Base-by-base conservation (phyloP, 2,888 invertebrate species). In the Sesia bembeciformis region DNA sequence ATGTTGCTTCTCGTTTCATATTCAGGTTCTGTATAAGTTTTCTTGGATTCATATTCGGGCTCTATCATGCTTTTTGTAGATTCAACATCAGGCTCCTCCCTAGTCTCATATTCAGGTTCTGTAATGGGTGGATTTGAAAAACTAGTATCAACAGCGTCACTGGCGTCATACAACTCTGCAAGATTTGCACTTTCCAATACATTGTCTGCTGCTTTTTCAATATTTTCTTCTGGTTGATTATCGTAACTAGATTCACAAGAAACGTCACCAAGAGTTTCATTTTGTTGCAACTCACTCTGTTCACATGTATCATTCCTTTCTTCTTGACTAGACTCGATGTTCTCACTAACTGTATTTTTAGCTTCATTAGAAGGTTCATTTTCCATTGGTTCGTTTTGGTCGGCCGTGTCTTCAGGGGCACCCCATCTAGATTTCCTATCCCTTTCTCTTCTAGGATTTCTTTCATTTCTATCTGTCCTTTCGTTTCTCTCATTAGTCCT, bases 381-480 rank as follows among this genome's bases (percentile, higher is more conserved):
- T n/a, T 40, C 8, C 5, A 38, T 52, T 7, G 7, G 38, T 40
- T 52, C 52, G n/a, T 40, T 39, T 51, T 40, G 52, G 3, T 52
- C 40, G n/a, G 40, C 4, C 4, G 6, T 50, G 56, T 59, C 60
- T 5, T 54, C 55, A n/a, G 54, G 55, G n/a, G 55, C 60, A 7
- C 50, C n/a, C 52, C 56, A 52, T 38, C 51, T 54, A 3, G 88
- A 88, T 56, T 85, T 88, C 40, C 88, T 76, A 56, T 88, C 88
- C 59, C 78, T 83, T 8, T 85, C 84, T 53, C 78, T 70, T 49
- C 76, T 69, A 38, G 66, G 56, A 54, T 60, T 67, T 49, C 72
- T 56, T 55, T 59, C 55, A 5, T 55, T 55, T 46, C 40, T 57
- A 23, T 55, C 52, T 5, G 60, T 52, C 3, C 53, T 54, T 3